Conservation (phyloP, 1,140 invertebrate species). For the Archegozetes longisetosus region DNA sequence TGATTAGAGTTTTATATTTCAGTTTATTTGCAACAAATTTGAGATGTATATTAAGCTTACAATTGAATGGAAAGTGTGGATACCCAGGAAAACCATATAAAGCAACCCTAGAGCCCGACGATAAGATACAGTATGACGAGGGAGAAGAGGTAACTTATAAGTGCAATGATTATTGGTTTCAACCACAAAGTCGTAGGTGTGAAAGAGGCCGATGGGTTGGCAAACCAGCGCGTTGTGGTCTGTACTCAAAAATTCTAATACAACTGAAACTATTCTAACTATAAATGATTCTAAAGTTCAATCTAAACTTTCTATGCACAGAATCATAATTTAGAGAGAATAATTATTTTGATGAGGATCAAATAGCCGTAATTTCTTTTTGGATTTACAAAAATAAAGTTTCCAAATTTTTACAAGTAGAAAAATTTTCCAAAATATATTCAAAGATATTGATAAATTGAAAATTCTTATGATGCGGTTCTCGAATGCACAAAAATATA, state of each 20-base stretch:
- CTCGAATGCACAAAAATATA: no score
- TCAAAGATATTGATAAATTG: no score
- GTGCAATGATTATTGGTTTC: conserved; percentile 2
- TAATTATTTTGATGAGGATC: no score
- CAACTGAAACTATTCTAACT: background rate
- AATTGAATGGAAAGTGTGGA: conserved; percentile 6
- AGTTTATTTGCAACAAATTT: no score
- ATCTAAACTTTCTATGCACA: background rate
- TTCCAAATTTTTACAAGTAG: no score
- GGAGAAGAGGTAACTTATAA: conserved; percentile 1
- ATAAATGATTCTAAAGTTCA: background rate
- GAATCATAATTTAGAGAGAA: background rate
- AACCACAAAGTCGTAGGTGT: conserved; percentile 1
- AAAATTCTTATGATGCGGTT: no score
- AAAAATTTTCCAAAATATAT: no score
- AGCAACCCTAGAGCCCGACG: background rate
- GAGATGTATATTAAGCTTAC: no score
- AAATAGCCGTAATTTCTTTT: no score
- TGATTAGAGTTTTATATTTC: no score
- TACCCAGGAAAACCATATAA: conserved; percentile 10
- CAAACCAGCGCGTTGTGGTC: conserved; percentile 2
- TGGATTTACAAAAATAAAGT: no score
- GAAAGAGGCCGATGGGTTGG: conserved; percentile 3
- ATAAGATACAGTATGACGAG: background rate
- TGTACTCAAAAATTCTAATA: background rate